Base-by-base conservation (phyloP, 2,888 invertebrate genomes). In the Scaptomyza cyrtandrae region DNA sequence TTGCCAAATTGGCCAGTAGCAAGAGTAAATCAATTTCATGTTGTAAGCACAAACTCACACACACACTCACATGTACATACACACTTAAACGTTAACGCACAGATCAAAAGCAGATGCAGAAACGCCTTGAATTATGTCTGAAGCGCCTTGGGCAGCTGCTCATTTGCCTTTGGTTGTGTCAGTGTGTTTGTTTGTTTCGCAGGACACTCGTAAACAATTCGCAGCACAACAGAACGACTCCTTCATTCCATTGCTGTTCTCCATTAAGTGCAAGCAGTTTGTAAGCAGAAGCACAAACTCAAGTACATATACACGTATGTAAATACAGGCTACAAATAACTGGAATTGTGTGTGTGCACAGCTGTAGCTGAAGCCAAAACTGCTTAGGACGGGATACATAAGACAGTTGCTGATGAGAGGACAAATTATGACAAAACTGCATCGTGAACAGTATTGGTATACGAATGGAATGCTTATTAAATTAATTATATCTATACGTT, bases 1-100 rank as follows among this genome's bases (percentile, higher is more conserved):
- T 75, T 69, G 78, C 72, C 70, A 73, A 84, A 78, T 75, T 70
- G 78, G 78, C 73, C 71, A 67, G 59, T 62, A 68, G 76, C 67
- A 60, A 62, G 68, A 69, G 68, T 78, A 81, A 81, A 84, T 81
- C 81, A 76, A 84, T 71, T 74, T 69, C 57, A 56, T 73, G 69
- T 62, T 65, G 62, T 48, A 49, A 57, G 57, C 78, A 69, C 57
- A 24, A 11, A 24, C 11, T 5, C 43, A 19, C 19, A 44, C 44
- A 44, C 43, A 43, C 39, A 39, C 14, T 14, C 14, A 35, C 33
- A 29, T 29, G 6, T n/a, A n/a, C 27, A 29, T 31, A 9, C 33
- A 33, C 35, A 35, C 35, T 13, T 35, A 13, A 35, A 35, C 33
- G 11, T 35, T 13, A 10, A 63, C 43, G 46, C 41, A 55, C 35